phyloP scores from a whole-genome alignment of 2,888 invertebrate genomes.

The Drosophila birchii region DNA sequence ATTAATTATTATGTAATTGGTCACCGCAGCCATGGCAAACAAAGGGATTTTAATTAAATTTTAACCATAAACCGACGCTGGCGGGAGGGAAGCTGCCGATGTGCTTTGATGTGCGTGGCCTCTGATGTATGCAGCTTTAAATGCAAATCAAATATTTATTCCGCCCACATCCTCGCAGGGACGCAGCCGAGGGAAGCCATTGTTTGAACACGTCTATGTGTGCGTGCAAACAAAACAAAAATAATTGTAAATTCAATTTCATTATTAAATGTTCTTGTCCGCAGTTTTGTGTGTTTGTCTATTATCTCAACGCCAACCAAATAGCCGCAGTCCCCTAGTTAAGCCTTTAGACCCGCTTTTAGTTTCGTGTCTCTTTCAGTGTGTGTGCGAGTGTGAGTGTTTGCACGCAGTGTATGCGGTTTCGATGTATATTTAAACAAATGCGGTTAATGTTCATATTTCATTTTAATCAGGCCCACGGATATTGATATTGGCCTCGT shows the following conservation, averaged over 20 bases:
- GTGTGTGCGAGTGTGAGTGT: constrained; percentile 48
- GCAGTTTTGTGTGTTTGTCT: constrained; percentile 68
- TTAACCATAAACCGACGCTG: constrained; percentile 50
- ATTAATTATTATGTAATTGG: constrained; percentile 81
- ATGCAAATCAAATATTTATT: constrained; percentile 77
- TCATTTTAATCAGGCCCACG: constrained; percentile 76
- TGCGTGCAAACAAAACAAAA: constrained; percentile 73
- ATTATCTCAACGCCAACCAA: constrained; percentile 56
- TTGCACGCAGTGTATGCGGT: constrained; percentile 63
- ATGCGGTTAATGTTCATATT: constrained; percentile 81
- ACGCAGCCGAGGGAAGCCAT: constrained; percentile 26
- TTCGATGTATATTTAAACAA: constrained; percentile 76
- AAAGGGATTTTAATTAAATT: constrained; percentile 74
- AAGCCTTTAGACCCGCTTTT: constrained; percentile 25
- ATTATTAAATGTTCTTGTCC: constrained; percentile 76
- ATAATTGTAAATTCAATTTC: constrained; percentile 80
- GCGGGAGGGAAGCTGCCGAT: constrained; percentile 22
- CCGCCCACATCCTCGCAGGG: constrained; percentile 26
- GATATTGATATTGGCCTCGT: constrained; percentile 56
- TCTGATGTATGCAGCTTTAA: constrained; percentile 61
- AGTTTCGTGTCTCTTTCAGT: constrained; percentile 6
- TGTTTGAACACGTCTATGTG: constrained; percentile 56
- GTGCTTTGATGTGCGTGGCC: constrained; percentile 67
- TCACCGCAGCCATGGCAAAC: constrained; percentile 48
- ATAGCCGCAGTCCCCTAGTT: constrained; percentile 43